Base-by-base conservation (phyloP, 2,797 vertebrate genomes). In the Cossypha niveicapilla region DNA sequence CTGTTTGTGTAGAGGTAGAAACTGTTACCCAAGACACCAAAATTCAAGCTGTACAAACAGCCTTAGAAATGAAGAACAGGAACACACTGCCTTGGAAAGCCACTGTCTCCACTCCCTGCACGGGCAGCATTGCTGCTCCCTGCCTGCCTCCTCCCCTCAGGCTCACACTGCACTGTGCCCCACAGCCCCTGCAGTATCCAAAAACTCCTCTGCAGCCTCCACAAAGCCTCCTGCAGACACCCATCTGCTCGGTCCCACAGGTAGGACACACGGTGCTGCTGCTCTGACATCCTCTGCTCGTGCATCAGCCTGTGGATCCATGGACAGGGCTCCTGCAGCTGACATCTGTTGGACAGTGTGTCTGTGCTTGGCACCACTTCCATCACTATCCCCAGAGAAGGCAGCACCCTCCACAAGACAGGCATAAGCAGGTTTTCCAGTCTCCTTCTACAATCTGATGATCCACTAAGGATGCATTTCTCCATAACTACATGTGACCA, bases 231-330 rank as follows among this genome's bases (percentile, higher is more conserved):
- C 65, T 77, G 12, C 51, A 42, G 56, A 62, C 37, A 23, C 14
- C 11, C 3, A 0, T 7, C 66, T 37, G 41, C 80, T 56, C 3
- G 0, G 0, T 14, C 10, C n/a, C 0, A 0, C 37, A 18, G 45
- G 4, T 9, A 11, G 0, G 1, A n/a, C 0, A 1, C 11, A 13
- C 0, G 0, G 39, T 41, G 71, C 32, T 2, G 1, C 65, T 12
- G 18, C 4, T 56, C 12, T 13, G 67, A n/a, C 35, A 32, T 17
- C 45, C 41, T 19, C 54, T 44, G 84, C 44, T 63, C 1, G 0
- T 4, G 11, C 32, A n/a, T 3, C 0, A 0, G 18, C 68, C 56
- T 34, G 2, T 0, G 1, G 34, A 34, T 18, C 60, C 42, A 5
- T 0, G 24, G 48, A 32, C 24, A 4, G 56, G 53, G 34, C 8